Evolutionary conservation across 1,140 invertebrate genomes (phyloP).

Genomic region (Ostrea denselamellosa): DNA sequence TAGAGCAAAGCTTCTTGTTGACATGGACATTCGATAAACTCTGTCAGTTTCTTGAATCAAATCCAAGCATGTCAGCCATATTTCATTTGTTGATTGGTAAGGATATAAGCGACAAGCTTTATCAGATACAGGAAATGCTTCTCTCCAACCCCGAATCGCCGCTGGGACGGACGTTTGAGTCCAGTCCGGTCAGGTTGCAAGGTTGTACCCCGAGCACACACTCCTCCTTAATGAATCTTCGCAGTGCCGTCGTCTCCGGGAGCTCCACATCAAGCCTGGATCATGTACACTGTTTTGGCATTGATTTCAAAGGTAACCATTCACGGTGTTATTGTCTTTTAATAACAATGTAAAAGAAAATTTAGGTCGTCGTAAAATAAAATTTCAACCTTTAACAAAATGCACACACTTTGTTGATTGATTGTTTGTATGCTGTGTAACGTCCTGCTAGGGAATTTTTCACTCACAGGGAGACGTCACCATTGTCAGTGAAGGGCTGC

Average conservation of each 20-base stretch:
- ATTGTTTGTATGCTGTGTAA: no score
- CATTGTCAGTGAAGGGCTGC: no score
- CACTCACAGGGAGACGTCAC: no score
- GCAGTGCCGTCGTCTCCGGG: conserved; percentile 58
- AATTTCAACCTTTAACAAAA: no score
- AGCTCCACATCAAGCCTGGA: conserved; percentile 54
- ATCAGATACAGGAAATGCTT: conserved; percentile 77
- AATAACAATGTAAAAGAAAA: no score
- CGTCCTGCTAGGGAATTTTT: no score
- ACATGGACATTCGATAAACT: conserved; percentile 88
- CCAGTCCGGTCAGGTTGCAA: conserved; percentile 53
- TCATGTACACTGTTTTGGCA: conserved; percentile 52
- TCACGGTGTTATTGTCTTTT: no score
- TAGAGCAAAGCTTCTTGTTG: conserved; percentile 87
- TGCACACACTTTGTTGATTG: no score
- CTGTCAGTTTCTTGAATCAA: conserved; percentile 85
- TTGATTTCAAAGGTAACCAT: conserved; percentile 50
- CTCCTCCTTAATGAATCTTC: conserved; percentile 65
- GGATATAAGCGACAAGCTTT: conserved; percentile 91
- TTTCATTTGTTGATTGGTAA: conserved; percentile 90
- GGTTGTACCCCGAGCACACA: conserved; percentile 51
- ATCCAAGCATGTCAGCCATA: conserved; percentile 86
- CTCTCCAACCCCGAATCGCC: conserved; percentile 54
- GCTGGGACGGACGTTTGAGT: not conserved
- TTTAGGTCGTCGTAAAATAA: no score